Conservation (phyloP, 2,888 invertebrate species). For the Pyrrhosoma nymphula region DNA sequence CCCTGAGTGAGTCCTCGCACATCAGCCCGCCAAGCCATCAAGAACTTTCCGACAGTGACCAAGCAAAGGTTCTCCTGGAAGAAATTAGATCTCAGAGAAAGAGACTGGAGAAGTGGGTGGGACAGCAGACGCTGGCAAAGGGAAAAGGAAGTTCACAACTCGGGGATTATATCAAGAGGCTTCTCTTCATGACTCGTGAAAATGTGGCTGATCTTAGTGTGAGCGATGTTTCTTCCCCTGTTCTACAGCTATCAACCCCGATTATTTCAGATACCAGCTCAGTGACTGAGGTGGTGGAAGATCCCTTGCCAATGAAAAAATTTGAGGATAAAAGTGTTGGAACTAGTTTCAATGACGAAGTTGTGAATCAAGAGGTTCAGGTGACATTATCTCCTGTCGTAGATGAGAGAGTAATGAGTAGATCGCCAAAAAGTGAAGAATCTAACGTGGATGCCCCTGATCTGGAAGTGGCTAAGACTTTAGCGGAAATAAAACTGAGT, state of each 20-base stretch:
- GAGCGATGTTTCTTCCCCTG: conserved; percentile 37
- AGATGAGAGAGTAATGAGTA: not conserved
- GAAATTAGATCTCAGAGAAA: conserved; percentile 19
- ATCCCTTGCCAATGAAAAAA: not conserved
- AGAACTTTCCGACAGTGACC: not conserved
- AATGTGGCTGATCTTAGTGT: conserved; percentile 60
- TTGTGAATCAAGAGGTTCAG: not conserved
- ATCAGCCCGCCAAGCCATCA: not conserved
- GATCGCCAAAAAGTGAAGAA: not conserved
- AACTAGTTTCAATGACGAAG: not conserved
- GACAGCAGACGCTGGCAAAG: not conserved
- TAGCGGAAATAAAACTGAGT: not conserved
- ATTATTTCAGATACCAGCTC: not conserved
- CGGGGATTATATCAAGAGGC: conserved; percentile 42
- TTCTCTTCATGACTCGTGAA: conserved; percentile 67
- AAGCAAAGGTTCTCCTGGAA: conserved; percentile 9
- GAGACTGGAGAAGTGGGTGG: conserved; percentile 15
- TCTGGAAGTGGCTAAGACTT: not conserved
- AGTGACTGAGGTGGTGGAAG: not conserved
- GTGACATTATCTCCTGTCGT: not conserved
- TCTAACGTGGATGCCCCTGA: not conserved
- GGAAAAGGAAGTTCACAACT: not conserved
- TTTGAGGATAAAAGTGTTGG: not conserved
- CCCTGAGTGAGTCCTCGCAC: not conserved
- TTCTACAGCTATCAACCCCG: not conserved